Conservation (phyloP, 2,888 invertebrate genomes). For the Drosophila testacea region DNA sequence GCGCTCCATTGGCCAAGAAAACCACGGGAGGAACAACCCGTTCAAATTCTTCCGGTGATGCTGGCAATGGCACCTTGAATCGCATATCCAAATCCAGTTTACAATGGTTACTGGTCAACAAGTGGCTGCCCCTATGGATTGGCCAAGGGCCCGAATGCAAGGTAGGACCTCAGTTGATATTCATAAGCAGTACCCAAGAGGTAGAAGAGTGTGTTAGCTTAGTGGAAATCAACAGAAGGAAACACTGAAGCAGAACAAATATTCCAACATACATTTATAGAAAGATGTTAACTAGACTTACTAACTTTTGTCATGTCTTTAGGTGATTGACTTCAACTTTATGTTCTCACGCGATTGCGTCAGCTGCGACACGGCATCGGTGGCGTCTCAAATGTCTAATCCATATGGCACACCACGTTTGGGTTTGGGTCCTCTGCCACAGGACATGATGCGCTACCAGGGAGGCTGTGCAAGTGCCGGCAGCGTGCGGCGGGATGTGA, state of each 20-base stretch:
- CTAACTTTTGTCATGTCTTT: not conserved
- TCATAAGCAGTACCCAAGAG: too few species aligned
- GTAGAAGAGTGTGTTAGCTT: too few species aligned
- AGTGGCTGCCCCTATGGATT: conserved; percentile 89
- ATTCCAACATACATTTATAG: too few species aligned
- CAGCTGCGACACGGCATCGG: conserved; percentile 81
- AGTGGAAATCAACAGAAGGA: too few species aligned
- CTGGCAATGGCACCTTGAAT: conserved; percentile 80
- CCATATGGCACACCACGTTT: conserved; percentile 81
- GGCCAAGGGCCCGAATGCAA: conserved; percentile 86
- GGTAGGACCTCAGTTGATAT: conserved; percentile 54
- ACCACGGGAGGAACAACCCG: conserved; percentile 61
- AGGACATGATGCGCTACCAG: conserved; percentile 84
- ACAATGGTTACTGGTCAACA: conserved; percentile 89
- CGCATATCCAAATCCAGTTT: conserved; percentile 88
- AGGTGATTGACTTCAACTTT: conserved; percentile 86
- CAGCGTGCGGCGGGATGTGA: conserved; percentile 70
- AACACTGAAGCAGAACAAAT: too few species aligned
- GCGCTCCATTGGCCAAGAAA: conserved; percentile 66
- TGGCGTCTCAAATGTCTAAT: conserved; percentile 79
- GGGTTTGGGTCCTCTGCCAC: conserved; percentile 70
- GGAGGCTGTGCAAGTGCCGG: conserved; percentile 30
- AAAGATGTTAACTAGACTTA: too few species aligned
- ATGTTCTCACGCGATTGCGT: conserved; percentile 85
- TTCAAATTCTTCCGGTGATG: conserved; percentile 65